Base-by-base conservation (phyloP, 2,888 invertebrate genomes). In the Latrodectus elegans region DNA sequence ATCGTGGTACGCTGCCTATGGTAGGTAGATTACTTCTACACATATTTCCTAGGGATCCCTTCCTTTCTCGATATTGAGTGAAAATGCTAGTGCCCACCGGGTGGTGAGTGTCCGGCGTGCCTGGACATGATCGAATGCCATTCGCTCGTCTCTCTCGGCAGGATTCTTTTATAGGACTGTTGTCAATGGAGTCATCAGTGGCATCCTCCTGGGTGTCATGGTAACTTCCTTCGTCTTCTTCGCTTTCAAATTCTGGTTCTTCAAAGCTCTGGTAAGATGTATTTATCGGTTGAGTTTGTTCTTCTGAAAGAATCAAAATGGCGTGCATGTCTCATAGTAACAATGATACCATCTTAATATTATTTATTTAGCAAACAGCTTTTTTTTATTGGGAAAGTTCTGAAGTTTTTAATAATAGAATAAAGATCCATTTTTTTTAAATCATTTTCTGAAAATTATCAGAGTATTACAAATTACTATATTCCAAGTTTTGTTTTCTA, bases 101-200 rank as follows among this genome's bases (percentile, higher is more conserved):
- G 15, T 74, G 70, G n/a, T 83, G 88, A 11, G 84, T 81, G 64
- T 83, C 86, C 14, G 89, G 89, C 10, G 85, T 89, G 9, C 89
- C 89, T 2, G 89, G 89, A 73, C 81, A 89, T 0, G 89, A 89
- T 22, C 77, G 73, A 3, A 75, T 86, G 0, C 81, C 87, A 22
- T 38, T 49, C 12, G 22, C 52, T 17, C 53, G 60, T 22, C 71
- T 53, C 49, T 60, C 60, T 15, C 6, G 60, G n/a, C n/a, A n/a
- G 60, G 12, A 60, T n/a, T 60, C 60, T 60, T 60, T 60, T 12
- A 70, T 65, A 4, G 82, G 87, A 65, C 76, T 68, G n/a, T 53
- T 80, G 14, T 74, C 64, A 9, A 79, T 71, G 49, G 74, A 73
- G n/a, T 65, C 38, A 17, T 76, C 71, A 0, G 78, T 77, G 12